A percentile compares a stretch with the other conserved stretches of the same genome.
phyloP scores from a whole-genome alignment of 1,140 invertebrate genomes.

The Atta texana region DNA sequence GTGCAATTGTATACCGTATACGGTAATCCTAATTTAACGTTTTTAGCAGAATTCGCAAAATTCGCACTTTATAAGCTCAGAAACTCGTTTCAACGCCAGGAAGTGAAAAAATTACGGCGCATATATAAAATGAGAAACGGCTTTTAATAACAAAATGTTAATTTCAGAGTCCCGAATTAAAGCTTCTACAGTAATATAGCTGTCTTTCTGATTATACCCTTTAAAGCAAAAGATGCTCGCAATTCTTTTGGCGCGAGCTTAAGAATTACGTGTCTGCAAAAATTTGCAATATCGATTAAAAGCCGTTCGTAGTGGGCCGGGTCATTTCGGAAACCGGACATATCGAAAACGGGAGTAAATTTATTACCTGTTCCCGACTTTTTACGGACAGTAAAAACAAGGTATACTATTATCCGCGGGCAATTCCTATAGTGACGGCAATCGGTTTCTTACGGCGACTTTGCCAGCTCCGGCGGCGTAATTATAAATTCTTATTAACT shows the following conservation, averaged over 20 bases:
- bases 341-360: constrained; percentile 46
- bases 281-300: constrained; percentile 42
- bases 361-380: constrained; percentile 48
- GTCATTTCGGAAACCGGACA: constrained; percentile 35
- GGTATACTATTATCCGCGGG: constrained; percentile 17
- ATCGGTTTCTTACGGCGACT: constrained; percentile 42
- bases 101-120: not conserved
- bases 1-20: constrained; percentile 26
- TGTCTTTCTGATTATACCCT: constrained; percentile 18
- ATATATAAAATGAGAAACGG: no score
- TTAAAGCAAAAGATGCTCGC: not conserved
- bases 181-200: not conserved
- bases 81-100: not conserved
- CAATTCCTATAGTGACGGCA: constrained; percentile 27
- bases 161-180: not conserved
- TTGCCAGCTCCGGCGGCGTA: constrained; percentile 20
- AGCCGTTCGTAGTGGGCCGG: no score
- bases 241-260: not conserved
- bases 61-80: constrained; percentile 5
- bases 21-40: constrained; percentile 53
- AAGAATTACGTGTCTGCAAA: constrained; percentile 17
- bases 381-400: constrained; percentile 33
- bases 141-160: constrained; percentile 9
- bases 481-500: constrained; percentile 63
- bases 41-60: not conserved